phyloP scores from a whole-genome alignment of 2,888 invertebrate genomes.

The Ceriagrion tenellum region DNA sequence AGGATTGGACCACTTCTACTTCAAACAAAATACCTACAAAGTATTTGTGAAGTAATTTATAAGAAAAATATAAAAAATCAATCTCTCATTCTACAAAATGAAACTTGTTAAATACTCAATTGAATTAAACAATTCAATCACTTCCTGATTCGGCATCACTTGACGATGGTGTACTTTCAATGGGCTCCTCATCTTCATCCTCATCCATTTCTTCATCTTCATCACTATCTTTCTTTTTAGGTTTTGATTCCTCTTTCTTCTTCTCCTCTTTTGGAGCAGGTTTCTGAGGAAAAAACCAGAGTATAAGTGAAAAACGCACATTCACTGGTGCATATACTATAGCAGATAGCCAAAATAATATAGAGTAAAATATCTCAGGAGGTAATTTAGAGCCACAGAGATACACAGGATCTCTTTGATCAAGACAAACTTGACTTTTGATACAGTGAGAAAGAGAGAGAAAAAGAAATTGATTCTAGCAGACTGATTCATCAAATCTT shows the following conservation, averaged over 20 bases:
- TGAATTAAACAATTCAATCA: constrained; percentile 49
- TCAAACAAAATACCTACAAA: not conserved
- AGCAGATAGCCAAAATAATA: not conserved
- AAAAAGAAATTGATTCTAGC: no score
- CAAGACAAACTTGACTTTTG: no score
- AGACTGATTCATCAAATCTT: no score
- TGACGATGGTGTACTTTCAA: constrained; percentile 76
- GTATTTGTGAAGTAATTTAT: not conserved
- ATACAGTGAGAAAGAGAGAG: no score
- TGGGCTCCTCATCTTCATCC: constrained; percentile 68
- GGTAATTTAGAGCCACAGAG: no score
- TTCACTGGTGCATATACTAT: not conserved
- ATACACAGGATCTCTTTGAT: no score
- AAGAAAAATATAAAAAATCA: not conserved
- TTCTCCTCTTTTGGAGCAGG: constrained; percentile 33
- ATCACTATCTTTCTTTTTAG: constrained; percentile 45
- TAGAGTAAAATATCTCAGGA: not conserved
- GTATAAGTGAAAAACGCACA: not conserved
- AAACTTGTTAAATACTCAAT: not conserved
- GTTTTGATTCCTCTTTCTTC: constrained; percentile 39
- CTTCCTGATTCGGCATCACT: constrained; percentile 74
- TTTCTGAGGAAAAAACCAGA: not conserved
- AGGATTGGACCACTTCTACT: not conserved
- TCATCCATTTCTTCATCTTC: constrained; percentile 53
- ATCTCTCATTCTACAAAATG: not conserved